These are phyloP conservation scores for Aleiodes leptofemur DNA, from an alignment of 2,888 invertebrate genomes.

Conservation along the genomic window DNA sequence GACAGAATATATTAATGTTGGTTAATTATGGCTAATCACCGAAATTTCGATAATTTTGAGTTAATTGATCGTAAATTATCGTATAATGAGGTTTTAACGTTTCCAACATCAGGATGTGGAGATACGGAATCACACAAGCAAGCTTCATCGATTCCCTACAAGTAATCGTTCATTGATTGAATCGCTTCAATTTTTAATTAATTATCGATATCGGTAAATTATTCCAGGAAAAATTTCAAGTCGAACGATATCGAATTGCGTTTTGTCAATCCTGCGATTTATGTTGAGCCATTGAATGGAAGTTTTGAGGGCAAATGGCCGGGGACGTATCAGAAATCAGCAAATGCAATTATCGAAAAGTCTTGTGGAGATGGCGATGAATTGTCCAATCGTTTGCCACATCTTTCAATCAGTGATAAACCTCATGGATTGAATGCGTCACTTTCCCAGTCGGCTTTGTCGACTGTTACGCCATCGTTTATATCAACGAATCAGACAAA, in stretches of 20 bases:
- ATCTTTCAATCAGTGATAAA: slow-evolving; percentile 45
- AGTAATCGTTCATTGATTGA: too few relatives aligned
- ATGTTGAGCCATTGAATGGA: slow-evolving; percentile 77
- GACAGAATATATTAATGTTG: too few relatives aligned
- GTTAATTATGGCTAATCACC: too few relatives aligned
- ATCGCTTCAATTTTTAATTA: too few relatives aligned
- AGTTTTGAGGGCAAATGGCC: slow-evolving; percentile 64
- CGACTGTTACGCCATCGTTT: slow-evolving; percentile 51
- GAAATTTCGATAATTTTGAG: too few relatives aligned
- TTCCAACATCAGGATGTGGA: too few relatives aligned
- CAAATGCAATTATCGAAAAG: background rate
- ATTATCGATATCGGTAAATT: too few relatives aligned
- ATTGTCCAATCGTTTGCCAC: slow-evolving; percentile 34
- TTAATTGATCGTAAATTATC: too few relatives aligned
- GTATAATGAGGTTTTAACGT: too few relatives aligned
- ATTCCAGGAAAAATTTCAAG: too few relatives aligned
- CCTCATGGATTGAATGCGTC: slow-evolving; percentile 57
- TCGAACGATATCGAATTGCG: slow-evolving; percentile 60
- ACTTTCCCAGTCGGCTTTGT: slow-evolving; percentile 60
- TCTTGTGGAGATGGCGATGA: slow-evolving; percentile 14
- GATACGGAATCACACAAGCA: too few relatives aligned
- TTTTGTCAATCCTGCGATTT: slow-evolving; percentile 80
- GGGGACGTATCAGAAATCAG: slow-evolving; percentile 24
- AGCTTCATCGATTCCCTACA: too few relatives aligned
- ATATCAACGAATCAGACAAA: slow-evolving; percentile 52